A percentile compares a stretch with the other conserved stretches of the same genome.
These are phyloP conservation scores for Bombus waltoni DNA, from an alignment of 1,140 invertebrate genomes.

Conservation along the genomic window DNA sequence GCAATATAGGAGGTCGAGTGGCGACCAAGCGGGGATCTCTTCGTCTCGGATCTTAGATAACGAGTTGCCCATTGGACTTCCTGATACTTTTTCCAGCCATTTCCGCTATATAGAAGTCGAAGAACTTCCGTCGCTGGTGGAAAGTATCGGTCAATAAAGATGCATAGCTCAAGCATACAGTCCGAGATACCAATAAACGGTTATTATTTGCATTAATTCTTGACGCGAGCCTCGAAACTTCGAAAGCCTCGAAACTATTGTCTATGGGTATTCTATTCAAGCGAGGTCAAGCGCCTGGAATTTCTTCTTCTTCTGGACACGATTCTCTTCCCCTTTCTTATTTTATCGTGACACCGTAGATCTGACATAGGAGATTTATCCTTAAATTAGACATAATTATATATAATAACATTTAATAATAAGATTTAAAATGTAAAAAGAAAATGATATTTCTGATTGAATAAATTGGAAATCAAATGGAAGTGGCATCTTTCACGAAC, in stretches of 20 bases:
- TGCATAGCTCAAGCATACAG: conserved; percentile 50
- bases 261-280: conserved; percentile 7
- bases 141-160: conserved; percentile 70
- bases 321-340: background rate
- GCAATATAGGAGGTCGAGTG: conserved; percentile 59
- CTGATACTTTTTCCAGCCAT: conserved; percentile 63
- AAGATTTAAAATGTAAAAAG: background rate
- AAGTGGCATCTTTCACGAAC: no score
- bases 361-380: no score
- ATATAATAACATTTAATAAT: no score
- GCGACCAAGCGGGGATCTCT: conserved; percentile 36
- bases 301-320: conserved; percentile 33
- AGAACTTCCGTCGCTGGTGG: conserved; percentile 52
- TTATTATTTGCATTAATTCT: conserved; percentile 71
- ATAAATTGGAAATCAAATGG: background rate
- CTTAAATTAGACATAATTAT: no score
- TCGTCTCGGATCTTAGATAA: conserved; percentile 60
- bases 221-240: conserved; percentile 50
- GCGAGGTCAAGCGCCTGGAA: background rate
- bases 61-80: conserved; percentile 68
- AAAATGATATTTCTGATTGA: background rate
- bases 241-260: conserved; percentile 43
- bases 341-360: background rate
- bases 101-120: conserved; percentile 56
- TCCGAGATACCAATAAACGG: conserved; percentile 68